Evolutionary conservation across 2,797 vertebrate species (phyloP).

Genomic region (Morelia viridis): DNA sequence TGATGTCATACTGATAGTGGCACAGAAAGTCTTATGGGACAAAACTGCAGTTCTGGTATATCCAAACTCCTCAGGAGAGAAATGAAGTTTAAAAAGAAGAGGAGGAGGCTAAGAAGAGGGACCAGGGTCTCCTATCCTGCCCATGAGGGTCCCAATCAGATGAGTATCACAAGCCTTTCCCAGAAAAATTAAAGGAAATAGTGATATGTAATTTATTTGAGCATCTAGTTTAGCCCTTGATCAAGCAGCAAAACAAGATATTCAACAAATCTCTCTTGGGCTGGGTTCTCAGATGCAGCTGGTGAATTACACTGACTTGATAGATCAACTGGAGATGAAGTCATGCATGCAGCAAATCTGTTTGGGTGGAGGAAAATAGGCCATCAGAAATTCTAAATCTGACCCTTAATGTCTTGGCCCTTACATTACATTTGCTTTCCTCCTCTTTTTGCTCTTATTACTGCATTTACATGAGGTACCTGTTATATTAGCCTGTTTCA

Average conservation of each 20-base stretch:
- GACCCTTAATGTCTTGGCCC: not conserved
- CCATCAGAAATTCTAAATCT: not conserved
- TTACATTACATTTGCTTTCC: not conserved
- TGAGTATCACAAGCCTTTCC: not conserved
- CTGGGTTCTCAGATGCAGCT: not conserved
- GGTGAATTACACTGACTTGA: not conserved
- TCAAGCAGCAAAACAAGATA: not conserved
- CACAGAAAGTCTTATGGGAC: not conserved
- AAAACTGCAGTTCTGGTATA: not conserved
- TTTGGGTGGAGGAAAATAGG: not conserved
- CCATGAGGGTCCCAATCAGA: not conserved
- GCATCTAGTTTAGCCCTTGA: not conserved
- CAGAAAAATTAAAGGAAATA: not conserved
- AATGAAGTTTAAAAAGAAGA: not conserved
- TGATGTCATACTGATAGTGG: not conserved
- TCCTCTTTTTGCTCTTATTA: not conserved
- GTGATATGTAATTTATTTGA: not conserved
- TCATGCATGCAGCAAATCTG: not conserved
- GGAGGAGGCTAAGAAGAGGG: not conserved
- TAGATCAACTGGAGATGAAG: not conserved
- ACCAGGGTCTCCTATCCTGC: not conserved
- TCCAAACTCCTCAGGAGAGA: not conserved
- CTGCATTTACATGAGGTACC: not conserved
- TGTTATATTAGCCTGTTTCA: not conserved
- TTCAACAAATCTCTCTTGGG: not conserved